phyloP scores from a whole-genome alignment of 2,797 vertebrate genomes.

The Sparidentex hasta region DNA sequence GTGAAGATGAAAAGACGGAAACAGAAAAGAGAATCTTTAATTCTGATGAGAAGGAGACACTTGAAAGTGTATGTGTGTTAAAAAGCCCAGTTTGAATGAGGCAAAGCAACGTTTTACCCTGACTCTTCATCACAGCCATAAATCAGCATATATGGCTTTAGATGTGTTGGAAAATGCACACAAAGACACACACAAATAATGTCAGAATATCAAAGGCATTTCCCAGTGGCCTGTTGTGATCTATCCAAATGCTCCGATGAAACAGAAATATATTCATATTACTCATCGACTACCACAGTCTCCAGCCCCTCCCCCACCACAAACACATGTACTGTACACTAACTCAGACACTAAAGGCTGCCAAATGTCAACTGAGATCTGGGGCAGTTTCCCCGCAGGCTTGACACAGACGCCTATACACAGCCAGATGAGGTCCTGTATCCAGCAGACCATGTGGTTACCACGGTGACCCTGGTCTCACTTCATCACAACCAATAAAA shows the following conservation, averaged over 20 bases:
- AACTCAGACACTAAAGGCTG: slow-evolving; percentile 68
- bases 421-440: slow-evolving; percentile 76
- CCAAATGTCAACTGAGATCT: slow-evolving; percentile 80
- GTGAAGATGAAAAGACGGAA: slow-evolving; percentile 43
- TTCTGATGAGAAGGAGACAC: slow-evolving; percentile 37
- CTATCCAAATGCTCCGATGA: slow-evolving; percentile 8
- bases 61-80: slow-evolving; percentile 23
- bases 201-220: slow-evolving; percentile 14
- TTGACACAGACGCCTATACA: slow-evolving; percentile 53
- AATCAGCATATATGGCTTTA: background rate
- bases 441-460: slow-evolving; percentile 73
- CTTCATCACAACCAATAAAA: slow-evolving; percentile 65
- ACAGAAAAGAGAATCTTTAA: slow-evolving; percentile 52
- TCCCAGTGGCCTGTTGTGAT: background rate
- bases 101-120: slow-evolving; percentile 41
- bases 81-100: slow-evolving; percentile 35
- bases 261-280: slow-evolving; percentile 24
- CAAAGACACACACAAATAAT: slow-evolving; percentile 4
- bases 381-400: slow-evolving; percentile 71
- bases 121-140: background rate
- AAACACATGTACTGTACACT: slow-evolving; percentile 40
- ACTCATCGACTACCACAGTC: background rate
- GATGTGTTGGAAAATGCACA: background rate
- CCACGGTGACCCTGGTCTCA: slow-evolving; percentile 75
- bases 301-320: slow-evolving; percentile 50